These are phyloP conservation scores for Botia kubotai DNA, from an alignment of 2,797 vertebrate genomes.

Conservation along the genomic window DNA sequence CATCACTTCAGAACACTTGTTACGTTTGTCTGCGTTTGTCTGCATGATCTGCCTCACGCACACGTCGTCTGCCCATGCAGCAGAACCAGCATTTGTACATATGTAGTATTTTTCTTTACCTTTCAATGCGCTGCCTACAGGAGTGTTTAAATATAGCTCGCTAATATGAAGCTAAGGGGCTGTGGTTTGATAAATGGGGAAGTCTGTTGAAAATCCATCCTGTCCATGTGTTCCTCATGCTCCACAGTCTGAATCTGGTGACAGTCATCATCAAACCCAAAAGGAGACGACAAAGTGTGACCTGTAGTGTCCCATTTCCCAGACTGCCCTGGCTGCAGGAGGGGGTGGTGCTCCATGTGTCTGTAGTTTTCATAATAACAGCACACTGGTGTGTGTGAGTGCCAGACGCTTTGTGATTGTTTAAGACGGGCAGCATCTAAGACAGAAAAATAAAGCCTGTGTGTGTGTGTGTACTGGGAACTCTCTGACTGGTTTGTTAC, in stretches of 20 bases:
- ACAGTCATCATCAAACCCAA: constrained; percentile 54
- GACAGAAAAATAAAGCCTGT: neutral
- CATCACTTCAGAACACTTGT: constrained; percentile 42
- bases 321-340: constrained; percentile 7
- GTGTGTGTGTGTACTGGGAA: neutral
- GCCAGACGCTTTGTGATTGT: neutral
- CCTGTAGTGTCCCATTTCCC: constrained; percentile 41
- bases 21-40: constrained; percentile 21
- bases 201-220: constrained; percentile 10
- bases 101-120: neutral
- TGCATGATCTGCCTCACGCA: constrained; percentile 22
- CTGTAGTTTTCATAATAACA: constrained; percentile 45
- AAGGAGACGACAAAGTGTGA: constrained; percentile 40
- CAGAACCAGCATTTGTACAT: neutral
- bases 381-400: constrained; percentile 59
- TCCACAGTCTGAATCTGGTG: constrained; percentile 45
- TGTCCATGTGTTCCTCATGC: neutral
- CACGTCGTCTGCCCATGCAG: neutral
- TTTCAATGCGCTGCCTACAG: neutral
- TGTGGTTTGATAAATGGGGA: constrained; percentile 29
- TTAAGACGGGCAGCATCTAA: constrained; percentile 2
- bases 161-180: neutral
- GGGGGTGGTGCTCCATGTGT: constrained; percentile 61
- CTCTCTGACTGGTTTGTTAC: neutral
- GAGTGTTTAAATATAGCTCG: neutral